Evolutionary conservation across 1,140 invertebrate species (phyloP), one percentile per base, ranked within the genome.

Genomic region (Heliothis virescens): DNA sequence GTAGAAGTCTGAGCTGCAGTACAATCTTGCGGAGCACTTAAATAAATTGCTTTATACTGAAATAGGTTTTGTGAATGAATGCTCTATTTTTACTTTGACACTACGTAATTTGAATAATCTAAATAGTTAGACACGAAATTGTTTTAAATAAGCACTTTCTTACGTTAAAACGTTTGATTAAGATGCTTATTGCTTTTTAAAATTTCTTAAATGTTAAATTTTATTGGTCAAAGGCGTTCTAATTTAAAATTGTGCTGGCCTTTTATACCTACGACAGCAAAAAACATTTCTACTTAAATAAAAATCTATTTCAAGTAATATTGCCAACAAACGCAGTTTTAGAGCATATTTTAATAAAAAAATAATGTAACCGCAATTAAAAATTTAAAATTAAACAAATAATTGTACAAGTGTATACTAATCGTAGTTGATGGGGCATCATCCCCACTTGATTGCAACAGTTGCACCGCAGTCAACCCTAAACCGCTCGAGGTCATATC

Each of bases 391-490:
- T 21, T 15, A 53, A 71, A 71, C 21, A 71, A 71, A 53, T 71
- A 71, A 18, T 71, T 53, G 47, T 53, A 71, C 74, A 65, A 63
- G 34, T 55, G 50, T 65, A 21, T 26, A 5, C 15, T 71, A 79
- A 79, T 79, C 11, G 15, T 52, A 16, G 9, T 12, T 41, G 77
- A 62, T 65, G 55, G n/a, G 41, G 47, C 60, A 29, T 18, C 11
- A 65, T 12, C 60, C 60, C 74, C 48, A 65, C 74, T 75, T 76
- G 72, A 69, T 81, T 52, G 69, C 76, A 81, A 78, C 75, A 81
- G 67, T 78, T 78, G 60, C 41, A 76, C 65, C 52, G 18, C 73
- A 71, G 11, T 47, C 80, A 81, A 77, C 74, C 59, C 75, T 59
- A 59, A 67, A 80, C 48, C 75, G 65, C 80, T 63, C 29, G 59